Evolutionary conservation across 2,888 invertebrate genomes (phyloP).

Genomic region (Luffia ferchaultella): DNA sequence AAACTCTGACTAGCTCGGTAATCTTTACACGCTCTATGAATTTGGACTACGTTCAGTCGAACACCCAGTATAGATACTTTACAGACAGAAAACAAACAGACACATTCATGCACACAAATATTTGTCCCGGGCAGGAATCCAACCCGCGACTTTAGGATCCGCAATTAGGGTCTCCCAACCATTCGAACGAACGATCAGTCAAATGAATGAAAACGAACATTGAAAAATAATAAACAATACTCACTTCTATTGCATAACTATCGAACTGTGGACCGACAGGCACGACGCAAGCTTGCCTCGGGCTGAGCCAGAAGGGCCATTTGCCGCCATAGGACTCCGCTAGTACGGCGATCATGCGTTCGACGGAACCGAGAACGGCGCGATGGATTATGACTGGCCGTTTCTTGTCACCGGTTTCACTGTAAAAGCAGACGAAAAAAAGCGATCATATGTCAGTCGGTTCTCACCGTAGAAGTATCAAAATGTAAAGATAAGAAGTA

Average conservation of each 20-base stretch:
- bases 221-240: background rate
- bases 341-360: conserved; percentile 97
- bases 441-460: too few species aligned
- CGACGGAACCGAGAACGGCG: conserved; percentile 96
- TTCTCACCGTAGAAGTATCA: background rate
- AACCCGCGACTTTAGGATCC: too few species aligned
- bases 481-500: background rate
- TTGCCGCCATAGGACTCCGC: conserved; percentile 98
- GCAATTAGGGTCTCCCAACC: too few species aligned
- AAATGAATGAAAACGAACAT: too few species aligned
- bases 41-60: too few species aligned
- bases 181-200: too few species aligned
- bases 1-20: too few species aligned
- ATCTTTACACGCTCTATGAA: too few species aligned
- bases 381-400: conserved; percentile 98
- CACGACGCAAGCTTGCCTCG: conserved; percentile 88
- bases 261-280: conserved; percentile 90
- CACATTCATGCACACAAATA: too few species aligned
- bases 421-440: conserved; percentile 28
- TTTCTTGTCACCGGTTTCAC: conserved; percentile 87
- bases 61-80: too few species aligned
- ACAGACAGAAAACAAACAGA: too few species aligned
- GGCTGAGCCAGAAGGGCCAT: conserved; percentile 99
- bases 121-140: too few species aligned
- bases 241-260: conserved; percentile 82